phyloP scores from a whole-genome alignment of 2,888 invertebrate genomes.

The Hanleya hanleyi region DNA sequence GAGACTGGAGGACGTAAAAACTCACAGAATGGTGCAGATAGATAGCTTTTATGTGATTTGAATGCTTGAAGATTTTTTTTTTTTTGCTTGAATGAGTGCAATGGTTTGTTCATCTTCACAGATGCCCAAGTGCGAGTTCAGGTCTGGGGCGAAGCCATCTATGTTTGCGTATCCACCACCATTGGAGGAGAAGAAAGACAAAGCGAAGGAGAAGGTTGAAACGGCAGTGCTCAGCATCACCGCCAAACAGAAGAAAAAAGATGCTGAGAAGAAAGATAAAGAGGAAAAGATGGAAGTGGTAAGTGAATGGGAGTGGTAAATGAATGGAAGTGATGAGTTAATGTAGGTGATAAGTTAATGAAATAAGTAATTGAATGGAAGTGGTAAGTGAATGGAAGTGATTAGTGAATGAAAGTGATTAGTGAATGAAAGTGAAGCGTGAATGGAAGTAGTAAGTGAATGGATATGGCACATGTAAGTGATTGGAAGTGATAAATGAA shows the following conservation, averaged over 20 bases:
- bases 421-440: background rate
- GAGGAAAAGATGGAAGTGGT: slow-evolving; percentile 89
- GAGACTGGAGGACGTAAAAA: no score
- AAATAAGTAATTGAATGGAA: background rate
- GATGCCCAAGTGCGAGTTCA: slow-evolving; percentile 87
- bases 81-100: no score
- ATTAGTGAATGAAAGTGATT: no score
- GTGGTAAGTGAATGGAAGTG: no score
- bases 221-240: slow-evolving; percentile 98
- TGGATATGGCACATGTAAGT: background rate
- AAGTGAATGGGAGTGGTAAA: slow-evolving; percentile 85
- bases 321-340: slow-evolving; percentile 84
- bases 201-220: slow-evolving; percentile 97
- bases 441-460: background rate
- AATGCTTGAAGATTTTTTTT: no score
- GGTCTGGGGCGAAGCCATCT: slow-evolving; percentile 95
- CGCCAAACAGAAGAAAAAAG: slow-evolving; percentile 82
- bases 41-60: no score
- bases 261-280: slow-evolving; percentile 84
- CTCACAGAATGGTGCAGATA: no score
- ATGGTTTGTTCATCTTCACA: no score
- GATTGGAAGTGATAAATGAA: background rate
- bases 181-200: slow-evolving; percentile 98
- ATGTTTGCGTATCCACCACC: slow-evolving; percentile 97
- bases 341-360: slow-evolving; percentile 84